Percentiles rank a stretch among this genome's conserved stretches.
These are phyloP conservation scores for Drosophila birchii DNA, from an alignment of 2,888 invertebrate species.

Conservation along the genomic window DNA sequence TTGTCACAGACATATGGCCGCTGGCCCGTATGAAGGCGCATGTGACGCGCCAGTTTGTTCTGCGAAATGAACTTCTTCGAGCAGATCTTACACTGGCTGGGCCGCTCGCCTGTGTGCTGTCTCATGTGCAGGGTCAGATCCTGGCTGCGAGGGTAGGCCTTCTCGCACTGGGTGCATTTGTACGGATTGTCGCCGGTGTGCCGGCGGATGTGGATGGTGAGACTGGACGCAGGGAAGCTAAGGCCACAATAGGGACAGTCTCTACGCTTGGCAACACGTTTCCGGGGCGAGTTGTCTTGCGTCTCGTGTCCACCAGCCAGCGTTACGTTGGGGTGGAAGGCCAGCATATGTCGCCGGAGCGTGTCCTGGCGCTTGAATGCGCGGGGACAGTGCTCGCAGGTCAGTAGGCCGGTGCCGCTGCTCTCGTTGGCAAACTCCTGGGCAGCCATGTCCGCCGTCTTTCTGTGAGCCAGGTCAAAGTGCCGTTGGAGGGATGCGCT, in stretches of 20 bases:
- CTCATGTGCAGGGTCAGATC: constrained; percentile 87
- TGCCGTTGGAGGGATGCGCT: constrained; percentile 70
- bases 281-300: constrained; percentile 15
- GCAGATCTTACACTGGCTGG: constrained; percentile 84
- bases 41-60: constrained; percentile 87
- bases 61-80: constrained; percentile 86
- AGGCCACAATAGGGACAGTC: constrained; percentile 87
- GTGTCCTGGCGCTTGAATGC: constrained; percentile 87
- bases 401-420: constrained; percentile 54
- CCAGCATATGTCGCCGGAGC: constrained; percentile 86
- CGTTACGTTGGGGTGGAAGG: constrained; percentile 62
- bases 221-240: constrained; percentile 87
- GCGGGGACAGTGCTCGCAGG: constrained; percentile 77
- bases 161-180: constrained; percentile 87
- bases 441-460: constrained; percentile 54
- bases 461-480: constrained; percentile 63
- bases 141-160: constrained; percentile 87
- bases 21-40: constrained; percentile 86
- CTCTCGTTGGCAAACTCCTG: constrained; percentile 57
- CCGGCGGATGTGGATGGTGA: constrained; percentile 88
- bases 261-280: constrained; percentile 79
- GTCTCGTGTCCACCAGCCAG: neutral
- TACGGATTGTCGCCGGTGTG: constrained; percentile 89
- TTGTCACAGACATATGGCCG: constrained; percentile 87
- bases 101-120: constrained; percentile 87